Conservation (phyloP, 37 sponge, comb jelly and placozoan species). For the Aplysina aerophoba region DNA sequence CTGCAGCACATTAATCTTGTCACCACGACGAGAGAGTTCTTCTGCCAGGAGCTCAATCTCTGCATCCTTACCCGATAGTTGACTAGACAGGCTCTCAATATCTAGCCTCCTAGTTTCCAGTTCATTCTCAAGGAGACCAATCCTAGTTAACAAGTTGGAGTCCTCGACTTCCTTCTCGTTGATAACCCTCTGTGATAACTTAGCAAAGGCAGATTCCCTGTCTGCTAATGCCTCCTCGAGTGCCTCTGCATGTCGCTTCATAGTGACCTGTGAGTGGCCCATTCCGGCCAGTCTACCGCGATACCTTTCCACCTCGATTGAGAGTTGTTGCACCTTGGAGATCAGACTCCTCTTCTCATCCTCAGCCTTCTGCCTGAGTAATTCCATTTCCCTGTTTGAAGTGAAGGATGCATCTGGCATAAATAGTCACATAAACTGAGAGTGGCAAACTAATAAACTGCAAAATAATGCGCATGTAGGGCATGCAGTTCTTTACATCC, state of each 20-base stretch:
- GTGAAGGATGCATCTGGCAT: no score
- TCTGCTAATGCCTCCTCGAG: constrained; percentile 69
- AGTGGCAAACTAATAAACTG: no score
- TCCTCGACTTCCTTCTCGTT: constrained; percentile 67
- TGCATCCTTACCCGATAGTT: background rate
- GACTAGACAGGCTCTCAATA: constrained; percentile 2
- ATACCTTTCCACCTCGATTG: constrained; percentile 63
- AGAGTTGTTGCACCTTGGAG: constrained; percentile 41
- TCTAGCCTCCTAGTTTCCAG: constrained; percentile 13
- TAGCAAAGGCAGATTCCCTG: constrained; percentile 51
- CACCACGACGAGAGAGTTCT: constrained; percentile 36
- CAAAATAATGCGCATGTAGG: no score
- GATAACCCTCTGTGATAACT: constrained; percentile 42
- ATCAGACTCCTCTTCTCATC: constrained; percentile 50
- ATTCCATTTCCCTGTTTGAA: background rate
- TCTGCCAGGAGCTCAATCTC: constrained; percentile 37
- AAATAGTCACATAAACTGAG: no score
- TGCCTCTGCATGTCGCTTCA: constrained; percentile 59
- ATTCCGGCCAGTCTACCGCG: constrained; percentile 70
- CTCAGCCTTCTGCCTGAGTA: constrained; percentile 55
- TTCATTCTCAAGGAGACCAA: background rate
- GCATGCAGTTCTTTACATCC: no score
- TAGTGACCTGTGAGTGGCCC: constrained; percentile 45
- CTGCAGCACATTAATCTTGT: constrained; percentile 40
- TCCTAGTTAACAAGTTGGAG: background rate